Base-by-base conservation (phyloP, 2,113 vertebrate species). In the Cavia porcellus region DNA sequence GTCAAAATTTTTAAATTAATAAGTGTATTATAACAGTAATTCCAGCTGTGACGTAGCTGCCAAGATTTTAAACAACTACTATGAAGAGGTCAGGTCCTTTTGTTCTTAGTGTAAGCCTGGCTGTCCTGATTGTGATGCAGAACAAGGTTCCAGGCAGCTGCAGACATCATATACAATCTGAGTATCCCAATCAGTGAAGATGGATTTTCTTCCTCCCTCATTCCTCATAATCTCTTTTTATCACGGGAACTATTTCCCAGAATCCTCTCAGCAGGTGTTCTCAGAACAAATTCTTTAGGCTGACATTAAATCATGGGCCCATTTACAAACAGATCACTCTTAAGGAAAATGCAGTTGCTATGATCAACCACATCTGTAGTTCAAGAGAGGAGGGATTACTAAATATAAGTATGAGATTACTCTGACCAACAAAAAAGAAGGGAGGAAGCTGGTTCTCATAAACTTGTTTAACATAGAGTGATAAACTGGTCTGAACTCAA, bases 211-310 rank as follows among this genome's bases (percentile, higher is more conserved):
- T 12, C 3, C 47, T 20, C 38, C 11, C 25, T 38, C 52, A 50
- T 59, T 12, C 11, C 25, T 80, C 87, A 64, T 7, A 57, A 47
- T 86, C 4, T 80, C 45, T 62, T 64, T 92, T 86, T 70, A 70
- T 45, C 42, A 81, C 50, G 66, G 77, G 38, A 77, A 28, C 57
- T 28, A 79, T 50, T 55, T 95, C 35, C 15, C 95, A 86, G n/a
- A 79, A 80, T 80, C 25, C 32, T 86, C n/a, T 95, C n/a, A 74
- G 64, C 61, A 95, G 85, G 42, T 66, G 96, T 66, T 61, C 59
- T 90, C 14, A 80, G 20, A 32, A 68, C 80, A n/a, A 19, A 2
- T 4, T 64, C 30, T 38, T 79, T 38, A 55, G 2, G 24, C 38
- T 92, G 9, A 20, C 17, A 47, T 32, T 92, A 42, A 12, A 50